Conservation (phyloP, 1,140 invertebrate genomes). For the Linepithema humile region DNA sequence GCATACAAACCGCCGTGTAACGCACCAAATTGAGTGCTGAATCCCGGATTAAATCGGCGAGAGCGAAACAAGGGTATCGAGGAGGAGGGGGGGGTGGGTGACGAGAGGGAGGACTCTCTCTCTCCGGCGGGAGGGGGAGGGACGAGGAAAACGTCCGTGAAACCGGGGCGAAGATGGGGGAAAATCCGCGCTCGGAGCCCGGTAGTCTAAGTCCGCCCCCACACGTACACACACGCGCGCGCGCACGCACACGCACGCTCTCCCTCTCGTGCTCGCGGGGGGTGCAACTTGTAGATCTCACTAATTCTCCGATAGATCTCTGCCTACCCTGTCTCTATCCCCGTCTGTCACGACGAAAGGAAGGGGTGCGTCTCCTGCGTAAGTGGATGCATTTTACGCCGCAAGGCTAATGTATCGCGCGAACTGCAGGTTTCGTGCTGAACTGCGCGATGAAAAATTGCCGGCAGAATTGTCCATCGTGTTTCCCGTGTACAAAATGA, state of each 20-base stretch:
- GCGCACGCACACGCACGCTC: too few relatives aligned
- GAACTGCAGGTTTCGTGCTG: conserved; percentile 17
- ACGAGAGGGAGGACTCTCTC: conserved; percentile 7
- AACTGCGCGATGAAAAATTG: conserved; percentile 19
- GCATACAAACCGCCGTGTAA: conserved; percentile 82
- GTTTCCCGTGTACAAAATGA: not conserved
- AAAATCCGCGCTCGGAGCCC: conserved; percentile 47
- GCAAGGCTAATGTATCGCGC: conserved; percentile 39
- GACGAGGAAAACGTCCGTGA: conserved; percentile 43
- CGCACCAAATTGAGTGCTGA: conserved; percentile 84
- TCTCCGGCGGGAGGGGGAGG: not conserved
- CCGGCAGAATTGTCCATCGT: not conserved
- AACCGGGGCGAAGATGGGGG: conserved; percentile 60
- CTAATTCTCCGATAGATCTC: conserved; percentile 65
- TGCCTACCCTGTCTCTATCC: conserved; percentile 45
- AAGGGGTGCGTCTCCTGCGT: conserved; percentile 44
- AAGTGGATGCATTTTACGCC: conserved; percentile 49
- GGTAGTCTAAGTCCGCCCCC: conserved; percentile 48
- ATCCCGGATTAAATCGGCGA: conserved; percentile 82
- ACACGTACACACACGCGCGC: too few relatives aligned
- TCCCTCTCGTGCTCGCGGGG: not conserved
- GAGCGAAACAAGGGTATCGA: conserved; percentile 66
- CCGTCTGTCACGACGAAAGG: conserved; percentile 40
- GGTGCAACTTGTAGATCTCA: conserved; percentile 59
- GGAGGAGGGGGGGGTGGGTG: conserved; percentile 30